A percentile compares a stretch with the other conserved stretches of the same genome.
Evolutionary conservation across 2,113 vertebrate genomes (phyloP).

Genomic region (Actinemys pallida): DNA sequence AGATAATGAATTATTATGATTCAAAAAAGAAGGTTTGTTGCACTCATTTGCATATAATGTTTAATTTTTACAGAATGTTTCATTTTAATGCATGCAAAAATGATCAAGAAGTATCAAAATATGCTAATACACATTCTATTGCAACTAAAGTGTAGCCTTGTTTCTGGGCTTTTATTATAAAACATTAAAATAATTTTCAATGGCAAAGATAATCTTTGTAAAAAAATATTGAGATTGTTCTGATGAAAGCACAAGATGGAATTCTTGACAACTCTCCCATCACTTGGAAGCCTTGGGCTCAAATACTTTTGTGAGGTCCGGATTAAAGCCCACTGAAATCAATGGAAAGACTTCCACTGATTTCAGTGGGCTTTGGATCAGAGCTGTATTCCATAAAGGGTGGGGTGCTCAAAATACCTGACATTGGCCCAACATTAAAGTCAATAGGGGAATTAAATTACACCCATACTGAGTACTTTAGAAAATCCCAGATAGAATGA

Average conservation of each 20-base stretch:
- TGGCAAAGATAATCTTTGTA: slow-evolving; percentile 71
- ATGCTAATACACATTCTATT: slow-evolving; percentile 78
- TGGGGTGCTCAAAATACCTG: neutral
- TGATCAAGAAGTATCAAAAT: slow-evolving; percentile 78
- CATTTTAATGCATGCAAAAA: slow-evolving; percentile 80
- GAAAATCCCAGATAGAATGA: neutral
- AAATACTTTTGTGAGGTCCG: neutral
- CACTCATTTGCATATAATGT: slow-evolving; percentile 81
- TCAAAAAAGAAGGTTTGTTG: slow-evolving; percentile 74
- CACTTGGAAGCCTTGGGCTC: slow-evolving; percentile 38
- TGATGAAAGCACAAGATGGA: slow-evolving; percentile 45
- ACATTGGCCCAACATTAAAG: neutral
- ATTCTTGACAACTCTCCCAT: slow-evolving; percentile 34
- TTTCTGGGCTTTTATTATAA: slow-evolving; percentile 75
- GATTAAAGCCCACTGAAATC: neutral
- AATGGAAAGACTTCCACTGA: neutral
- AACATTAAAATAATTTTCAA: slow-evolving; percentile 68
- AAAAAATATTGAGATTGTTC: slow-evolving; percentile 70
- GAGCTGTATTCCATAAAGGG: neutral
- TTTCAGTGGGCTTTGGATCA: neutral
- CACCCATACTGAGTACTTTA: neutral
- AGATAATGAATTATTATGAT: slow-evolving; percentile 82
- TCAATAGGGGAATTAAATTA: neutral
- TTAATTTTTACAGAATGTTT: slow-evolving; percentile 81
- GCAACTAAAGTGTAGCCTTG: slow-evolving; percentile 70